Base-by-base conservation (phyloP, 30 jellyfish, hydroid and myxozoan species). In the Aurelia aurita complex sp. Pacific region DNA sequence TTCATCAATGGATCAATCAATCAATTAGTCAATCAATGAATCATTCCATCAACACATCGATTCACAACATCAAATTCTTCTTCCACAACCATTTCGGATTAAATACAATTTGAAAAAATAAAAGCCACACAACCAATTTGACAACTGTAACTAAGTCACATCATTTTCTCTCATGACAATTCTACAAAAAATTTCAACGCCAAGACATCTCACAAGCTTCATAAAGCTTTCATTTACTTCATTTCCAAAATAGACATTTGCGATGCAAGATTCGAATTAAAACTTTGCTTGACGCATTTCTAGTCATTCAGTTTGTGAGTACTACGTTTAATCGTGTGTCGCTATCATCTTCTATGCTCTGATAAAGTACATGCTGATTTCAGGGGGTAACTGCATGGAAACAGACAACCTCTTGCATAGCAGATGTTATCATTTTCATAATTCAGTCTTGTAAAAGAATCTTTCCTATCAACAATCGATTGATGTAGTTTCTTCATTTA, bases 321-420 rank as follows among this genome's bases (percentile, higher is more conserved):
- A 61, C 70, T 4, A 61, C 70, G 36, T 23, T n/a, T 4, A 17
- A 11, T n/a, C 70, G 13, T 17, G 11, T 17, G 70, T 61, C 36
- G 70, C 70, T 17, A 61, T 61, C 38, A 53, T 3, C 40, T 36
- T 66, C 12, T 16, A 16, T 46, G 66, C n/a, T n/a, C 42, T 42
- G 73, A 66, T 77, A 23, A 77, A 77, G 87, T 77, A 62, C 87
- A 60, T 77, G 87, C 87, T 77, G 10, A 7, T 5, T 8, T 17
- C 40, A 52, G 52, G 77, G 87, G 87, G 87, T 66, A 57, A 51
- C 18, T 33, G 1, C 19, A 23, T 2, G 69, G 23, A 36, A 42
- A 40, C 6, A 57, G 11, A 18, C 19, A 38, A 11, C 51, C 13
- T 32, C 34, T 53, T 4, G 11, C 34, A 17, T 38, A 33, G n/a